phyloP scores from a whole-genome alignment of 2,113 vertebrate species.

The Micromys minutus region DNA sequence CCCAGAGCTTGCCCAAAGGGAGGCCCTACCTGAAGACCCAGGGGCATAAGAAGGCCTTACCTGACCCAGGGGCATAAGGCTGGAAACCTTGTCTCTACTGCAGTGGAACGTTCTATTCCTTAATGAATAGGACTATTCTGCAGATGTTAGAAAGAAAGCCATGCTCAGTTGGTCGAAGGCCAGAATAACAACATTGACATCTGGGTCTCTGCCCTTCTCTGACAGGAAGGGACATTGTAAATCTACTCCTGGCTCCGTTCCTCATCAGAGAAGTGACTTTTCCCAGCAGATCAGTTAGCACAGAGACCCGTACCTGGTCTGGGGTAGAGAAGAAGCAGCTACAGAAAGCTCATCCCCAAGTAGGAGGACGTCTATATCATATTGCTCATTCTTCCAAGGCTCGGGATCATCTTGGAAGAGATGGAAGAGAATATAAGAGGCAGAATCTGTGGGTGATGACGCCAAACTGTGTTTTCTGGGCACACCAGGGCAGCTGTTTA shows the following conservation, averaged over 20 bases:
- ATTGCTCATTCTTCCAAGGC: not conserved
- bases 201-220: not conserved
- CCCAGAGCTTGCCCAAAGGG: too few relatives aligned
- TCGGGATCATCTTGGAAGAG: not conserved
- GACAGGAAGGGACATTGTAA: not conserved
- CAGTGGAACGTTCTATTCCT: not conserved
- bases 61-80: not conserved
- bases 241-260: not conserved
- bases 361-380: not conserved
- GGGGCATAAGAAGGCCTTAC: not conserved
- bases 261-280: not conserved
- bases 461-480: not conserved
- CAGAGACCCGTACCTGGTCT: not conserved
- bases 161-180: accelerated
- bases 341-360: not conserved
- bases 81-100: not conserved
- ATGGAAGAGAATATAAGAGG: not conserved
- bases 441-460: not conserved
- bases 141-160: not conserved
- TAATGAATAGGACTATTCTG: too few relatives aligned
- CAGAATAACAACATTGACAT: accelerated
- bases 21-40: not conserved
- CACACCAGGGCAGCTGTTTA: not conserved
- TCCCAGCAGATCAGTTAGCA: not conserved
- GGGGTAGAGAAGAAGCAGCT: not conserved